A percentile compares a stretch with the other conserved stretches of the same genome.
These are phyloP conservation scores for Trissolcus brochymenae DNA, from an alignment of 2,888 invertebrate genomes.

Conservation along the genomic window DNA sequence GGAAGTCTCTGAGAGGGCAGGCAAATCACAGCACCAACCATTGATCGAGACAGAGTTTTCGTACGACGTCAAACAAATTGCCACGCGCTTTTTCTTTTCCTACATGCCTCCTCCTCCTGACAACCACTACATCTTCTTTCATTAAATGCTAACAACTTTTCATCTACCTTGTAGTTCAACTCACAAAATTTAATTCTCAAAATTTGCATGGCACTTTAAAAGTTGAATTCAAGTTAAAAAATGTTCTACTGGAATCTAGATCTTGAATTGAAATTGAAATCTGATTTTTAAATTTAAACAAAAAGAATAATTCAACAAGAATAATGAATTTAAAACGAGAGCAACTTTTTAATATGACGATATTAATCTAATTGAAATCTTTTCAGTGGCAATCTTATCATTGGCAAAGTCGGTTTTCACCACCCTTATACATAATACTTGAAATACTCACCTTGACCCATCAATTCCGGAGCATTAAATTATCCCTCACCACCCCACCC, in stretches of 20 bases:
- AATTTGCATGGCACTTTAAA: too few relatives aligned
- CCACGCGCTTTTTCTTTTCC: constrained; percentile 63
- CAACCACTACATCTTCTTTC: constrained; percentile 55
- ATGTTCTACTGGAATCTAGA: too few relatives aligned
- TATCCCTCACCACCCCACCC: too few relatives aligned
- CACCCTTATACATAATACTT: not conserved
- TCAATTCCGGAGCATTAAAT: too few relatives aligned
- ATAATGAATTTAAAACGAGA: too few relatives aligned
- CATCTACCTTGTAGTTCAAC: not conserved
- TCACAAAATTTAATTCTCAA: not conserved
- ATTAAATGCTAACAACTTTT: constrained; percentile 1
- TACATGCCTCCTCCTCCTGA: constrained; percentile 66
- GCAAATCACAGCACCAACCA: constrained; percentile 77
- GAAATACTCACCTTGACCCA: constrained; percentile 4
- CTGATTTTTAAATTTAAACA: too few relatives aligned
- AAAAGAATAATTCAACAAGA: too few relatives aligned
- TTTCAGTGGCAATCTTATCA: not conserved
- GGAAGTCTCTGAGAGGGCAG: constrained; percentile 75
- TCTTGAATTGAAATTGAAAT: too few relatives aligned
- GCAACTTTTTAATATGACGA: too few relatives aligned
- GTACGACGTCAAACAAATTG: constrained; percentile 66
- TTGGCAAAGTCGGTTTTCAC: constrained; percentile 1
- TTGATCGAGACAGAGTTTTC: constrained; percentile 73
- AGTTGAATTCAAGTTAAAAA: too few relatives aligned
- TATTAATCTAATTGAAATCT: too few relatives aligned